phyloP scores from a whole-genome alignment of 2,797 vertebrate genomes.

The Falco cherrug region DNA sequence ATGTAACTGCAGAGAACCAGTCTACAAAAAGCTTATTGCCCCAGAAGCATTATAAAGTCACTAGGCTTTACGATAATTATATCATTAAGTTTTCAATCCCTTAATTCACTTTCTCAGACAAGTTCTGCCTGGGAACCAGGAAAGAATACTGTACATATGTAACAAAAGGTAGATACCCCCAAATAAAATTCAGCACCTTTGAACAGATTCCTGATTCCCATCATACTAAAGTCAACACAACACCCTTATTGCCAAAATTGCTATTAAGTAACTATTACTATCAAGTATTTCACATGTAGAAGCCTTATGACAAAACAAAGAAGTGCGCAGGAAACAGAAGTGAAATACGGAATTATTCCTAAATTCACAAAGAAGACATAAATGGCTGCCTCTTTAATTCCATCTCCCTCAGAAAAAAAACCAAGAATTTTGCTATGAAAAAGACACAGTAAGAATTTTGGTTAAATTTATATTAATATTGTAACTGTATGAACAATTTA shows the following conservation, averaged over 20 bases:
- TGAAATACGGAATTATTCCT: neutral
- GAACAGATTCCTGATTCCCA: neutral
- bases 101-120: conserved; percentile 5
- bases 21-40: neutral
- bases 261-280: neutral
- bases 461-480: neutral
- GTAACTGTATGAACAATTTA: neutral
- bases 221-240: neutral
- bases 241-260: neutral
- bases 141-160: neutral
- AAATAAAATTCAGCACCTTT: conserved; percentile 1
- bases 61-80: conserved; percentile 19
- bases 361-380: neutral
- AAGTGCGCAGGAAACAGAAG: neutral
- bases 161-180: neutral
- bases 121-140: neutral
- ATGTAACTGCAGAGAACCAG: neutral
- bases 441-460: neutral
- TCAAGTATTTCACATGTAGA: neutral
- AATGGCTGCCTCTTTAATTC: neutral
- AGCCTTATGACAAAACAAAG: neutral
- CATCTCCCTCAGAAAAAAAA: neutral
- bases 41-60: neutral
- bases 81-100: neutral
- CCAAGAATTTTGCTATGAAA: neutral